Percentiles rank a stretch among this genome's conserved stretches.
These are phyloP conservation scores for Drosophila lowei DNA, from an alignment of 1,140 invertebrate genomes.

Conservation along the genomic window DNA sequence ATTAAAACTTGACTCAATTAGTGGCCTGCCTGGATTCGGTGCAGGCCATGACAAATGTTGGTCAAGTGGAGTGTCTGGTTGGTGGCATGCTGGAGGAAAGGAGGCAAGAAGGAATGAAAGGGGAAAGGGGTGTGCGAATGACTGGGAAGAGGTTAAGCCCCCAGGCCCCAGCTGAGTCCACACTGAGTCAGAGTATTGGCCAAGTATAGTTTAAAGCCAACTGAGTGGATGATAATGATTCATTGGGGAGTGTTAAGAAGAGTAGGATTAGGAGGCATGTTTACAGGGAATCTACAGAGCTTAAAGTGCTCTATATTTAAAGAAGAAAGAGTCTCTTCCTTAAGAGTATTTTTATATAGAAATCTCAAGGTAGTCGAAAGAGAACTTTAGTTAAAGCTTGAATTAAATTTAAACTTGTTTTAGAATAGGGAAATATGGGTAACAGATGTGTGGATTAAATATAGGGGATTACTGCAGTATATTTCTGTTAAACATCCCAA, in stretches of 20 bases:
- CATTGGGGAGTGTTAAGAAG: constrained; percentile 4
- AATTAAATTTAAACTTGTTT: too few species aligned
- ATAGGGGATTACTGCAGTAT: too few species aligned
- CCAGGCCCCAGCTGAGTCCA: constrained; percentile 25
- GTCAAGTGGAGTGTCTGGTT: constrained; percentile 27
- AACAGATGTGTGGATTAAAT: too few species aligned
- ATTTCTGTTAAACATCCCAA: too few species aligned
- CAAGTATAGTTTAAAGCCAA: constrained; percentile 16
- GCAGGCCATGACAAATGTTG: constrained; percentile 62
- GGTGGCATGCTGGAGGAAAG: background rate
- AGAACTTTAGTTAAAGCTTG: too few species aligned
- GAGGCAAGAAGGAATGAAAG: background rate
- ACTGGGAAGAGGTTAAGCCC: constrained; percentile 26
- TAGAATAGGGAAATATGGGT: too few species aligned
- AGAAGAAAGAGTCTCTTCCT: too few species aligned
- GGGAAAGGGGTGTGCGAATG: constrained; percentile 7
- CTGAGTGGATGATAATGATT: constrained; percentile 8
- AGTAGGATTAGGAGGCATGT: too few species aligned
- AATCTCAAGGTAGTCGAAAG: too few species aligned
- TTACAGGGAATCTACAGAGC: too few species aligned
- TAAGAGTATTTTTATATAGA: too few species aligned
- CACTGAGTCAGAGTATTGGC: constrained; percentile 29
- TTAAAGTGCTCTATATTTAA: too few species aligned
- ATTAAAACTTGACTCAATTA: constrained; percentile 57
- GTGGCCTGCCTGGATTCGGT: constrained; percentile 37